Conservation (phyloP, 2,113 vertebrate species). For the Rissa tridactyla region DNA sequence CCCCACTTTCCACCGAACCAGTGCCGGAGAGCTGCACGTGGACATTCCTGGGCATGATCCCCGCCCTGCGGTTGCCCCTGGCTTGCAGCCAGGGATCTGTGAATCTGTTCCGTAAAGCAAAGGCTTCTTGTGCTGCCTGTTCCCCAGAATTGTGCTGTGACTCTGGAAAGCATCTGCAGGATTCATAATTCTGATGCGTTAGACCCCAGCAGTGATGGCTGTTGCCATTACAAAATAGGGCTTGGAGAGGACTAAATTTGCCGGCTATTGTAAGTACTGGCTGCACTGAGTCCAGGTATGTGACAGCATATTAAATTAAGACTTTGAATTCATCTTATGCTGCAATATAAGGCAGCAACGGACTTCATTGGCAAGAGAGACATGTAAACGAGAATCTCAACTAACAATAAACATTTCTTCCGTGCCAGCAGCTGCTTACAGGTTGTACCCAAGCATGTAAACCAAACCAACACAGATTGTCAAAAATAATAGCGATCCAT, state of each 20-base stretch:
- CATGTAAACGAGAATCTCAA: background rate
- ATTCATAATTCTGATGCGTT: background rate
- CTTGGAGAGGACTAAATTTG: background rate
- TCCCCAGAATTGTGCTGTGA: background rate
- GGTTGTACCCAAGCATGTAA: background rate
- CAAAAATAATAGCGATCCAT: background rate
- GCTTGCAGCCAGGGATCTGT: background rate
- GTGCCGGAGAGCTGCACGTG: background rate
- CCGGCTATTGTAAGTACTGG: background rate
- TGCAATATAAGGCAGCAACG: constrained; percentile 36
- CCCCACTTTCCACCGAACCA: background rate
- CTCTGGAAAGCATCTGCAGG: background rate
- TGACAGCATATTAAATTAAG: constrained; percentile 35
- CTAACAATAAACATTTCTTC: background rate
- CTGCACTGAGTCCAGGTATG: background rate
- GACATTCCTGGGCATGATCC: background rate
- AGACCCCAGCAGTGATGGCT: background rate
- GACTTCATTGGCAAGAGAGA: background rate
- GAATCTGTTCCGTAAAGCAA: background rate
- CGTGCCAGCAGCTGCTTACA: background rate
- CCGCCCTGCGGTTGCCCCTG: background rate
- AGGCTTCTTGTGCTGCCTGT: background rate
- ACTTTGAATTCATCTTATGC: background rate
- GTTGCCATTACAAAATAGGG: background rate
- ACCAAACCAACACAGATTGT: background rate